These are phyloP conservation scores for Drosophila aff. DNA, from an alignment of 1,140 invertebrate genomes.

Conservation along the genomic window DNA sequence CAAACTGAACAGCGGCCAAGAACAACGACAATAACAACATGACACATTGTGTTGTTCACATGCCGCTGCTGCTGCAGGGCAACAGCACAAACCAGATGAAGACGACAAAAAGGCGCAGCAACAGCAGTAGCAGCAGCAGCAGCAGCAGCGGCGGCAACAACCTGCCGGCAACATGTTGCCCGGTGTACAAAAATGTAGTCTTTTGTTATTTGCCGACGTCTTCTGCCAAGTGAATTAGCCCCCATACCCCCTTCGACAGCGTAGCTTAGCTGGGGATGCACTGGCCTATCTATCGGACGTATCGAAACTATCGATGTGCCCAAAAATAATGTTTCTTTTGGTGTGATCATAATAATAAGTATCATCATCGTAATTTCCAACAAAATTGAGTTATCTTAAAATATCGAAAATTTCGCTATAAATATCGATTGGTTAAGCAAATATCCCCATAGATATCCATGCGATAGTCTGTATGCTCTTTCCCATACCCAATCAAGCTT, in stretches of 20 bases:
- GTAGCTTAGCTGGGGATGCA: not conserved
- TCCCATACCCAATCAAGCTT: slow-evolving; percentile 1
- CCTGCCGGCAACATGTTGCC: slow-evolving; percentile 74
- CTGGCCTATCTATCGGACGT: not conserved
- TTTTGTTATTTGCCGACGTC: slow-evolving; percentile 64
- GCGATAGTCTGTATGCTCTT: not conserved
- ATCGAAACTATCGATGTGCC: not conserved
- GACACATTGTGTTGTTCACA: slow-evolving; percentile 78
- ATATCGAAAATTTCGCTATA: no score
- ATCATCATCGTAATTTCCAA: no score
- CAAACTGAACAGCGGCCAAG: slow-evolving; percentile 37
- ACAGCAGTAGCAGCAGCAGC: slow-evolving; percentile 9
- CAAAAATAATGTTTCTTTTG: not conserved
- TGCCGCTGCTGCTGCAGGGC: slow-evolving; percentile 58
- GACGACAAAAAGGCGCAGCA: slow-evolving; percentile 68
- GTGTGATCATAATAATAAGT: no score
- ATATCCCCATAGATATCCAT: not conserved
- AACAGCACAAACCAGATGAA: slow-evolving; percentile 66
- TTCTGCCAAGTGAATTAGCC: slow-evolving; percentile 40
- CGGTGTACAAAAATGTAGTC: slow-evolving; percentile 62
- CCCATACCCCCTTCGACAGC: not conserved
- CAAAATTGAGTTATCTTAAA: no score
- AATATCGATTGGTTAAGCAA: no score
- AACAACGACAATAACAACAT: slow-evolving; percentile 67
- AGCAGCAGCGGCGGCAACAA: slow-evolving; percentile 42